Base-by-base conservation (phyloP, 35 echinoderm and acorn worm genomes). In the Nesometra sesokonis region DNA sequence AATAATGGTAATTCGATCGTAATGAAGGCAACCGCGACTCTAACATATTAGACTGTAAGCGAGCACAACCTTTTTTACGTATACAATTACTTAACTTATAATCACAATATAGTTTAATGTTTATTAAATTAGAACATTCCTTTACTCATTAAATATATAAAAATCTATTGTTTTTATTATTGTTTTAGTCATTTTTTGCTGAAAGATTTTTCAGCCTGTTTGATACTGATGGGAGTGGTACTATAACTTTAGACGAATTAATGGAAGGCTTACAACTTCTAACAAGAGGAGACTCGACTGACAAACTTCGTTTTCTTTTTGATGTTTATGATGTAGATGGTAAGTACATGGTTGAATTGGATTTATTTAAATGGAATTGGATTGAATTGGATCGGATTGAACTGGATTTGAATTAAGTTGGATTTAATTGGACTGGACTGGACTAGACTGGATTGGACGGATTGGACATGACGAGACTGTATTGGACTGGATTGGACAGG, bases 271-370 rank as follows among this genome's bases (percentile, higher is more conserved):
- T 99, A 36, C 90, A 88, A 37, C 76, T 98, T 29, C 81, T 98
- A 19, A 93, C 92, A 46, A 93, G 94, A 77, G 95, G 95, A 76
- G 87, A 91, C 35, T 87, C 95, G 11, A 79, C 91, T 29, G 95
- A 98, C 57, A 98, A 98, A 92, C 90, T 98, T n/a, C 89, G 87
- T 77, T 94, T 98, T 57, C 89, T 98, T 32, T 98, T 98, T 90
- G 93, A 88, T 46, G 95, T 98, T 34, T 98, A 98, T 83, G 95
- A 98, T 47, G 95, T 98, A 35, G 95, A 98, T 77, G 95, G 95
- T 98, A 86, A 84, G 95, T 93, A n/a, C n/a, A n/a, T n/a, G n/a
- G n/a, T n/a, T n/a, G n/a, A n/a, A n/a, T n/a, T n/a, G n/a, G n/a
- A n/a, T n/a, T n/a, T n/a, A n/a, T n/a, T n/a, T n/a, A n/a, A n/a